These are phyloP conservation scores for Zygaena filipendulae DNA, from an alignment of 2,888 invertebrate species.

Conservation along the genomic window DNA sequence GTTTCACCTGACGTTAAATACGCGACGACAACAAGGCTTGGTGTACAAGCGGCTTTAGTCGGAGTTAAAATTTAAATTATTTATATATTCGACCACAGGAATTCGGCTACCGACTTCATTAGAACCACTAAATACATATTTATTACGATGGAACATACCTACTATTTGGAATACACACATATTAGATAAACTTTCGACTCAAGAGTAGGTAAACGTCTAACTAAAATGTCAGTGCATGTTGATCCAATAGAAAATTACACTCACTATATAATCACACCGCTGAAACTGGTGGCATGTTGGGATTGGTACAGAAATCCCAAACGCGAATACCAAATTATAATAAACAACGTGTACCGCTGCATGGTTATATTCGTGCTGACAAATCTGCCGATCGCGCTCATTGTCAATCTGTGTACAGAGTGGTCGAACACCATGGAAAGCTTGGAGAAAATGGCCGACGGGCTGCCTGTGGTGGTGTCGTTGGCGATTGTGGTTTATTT, in stretches of 20 bases:
- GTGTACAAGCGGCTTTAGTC: no score
- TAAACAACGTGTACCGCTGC: constrained; percentile 35
- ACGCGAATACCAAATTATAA: constrained; percentile 21
- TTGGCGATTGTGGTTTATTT: constrained; percentile 40
- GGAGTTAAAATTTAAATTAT: no score
- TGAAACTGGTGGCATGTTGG: constrained; percentile 47
- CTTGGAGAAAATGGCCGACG: constrained; percentile 41
- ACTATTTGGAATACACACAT: no score
- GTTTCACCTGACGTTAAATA: no score
- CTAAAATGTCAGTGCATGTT: no score
- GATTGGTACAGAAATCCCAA: constrained; percentile 35
- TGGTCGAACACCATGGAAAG: constrained; percentile 44
- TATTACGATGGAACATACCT: no score
- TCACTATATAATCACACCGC: constrained; percentile 32
- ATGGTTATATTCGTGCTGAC: constrained; percentile 34
- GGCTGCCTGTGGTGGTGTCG: constrained; percentile 36
- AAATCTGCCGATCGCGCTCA: constrained; percentile 25
- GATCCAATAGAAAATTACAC: constrained; percentile 27
- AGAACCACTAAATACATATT: no score
- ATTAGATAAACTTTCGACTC: no score
- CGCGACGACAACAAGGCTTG: no score
- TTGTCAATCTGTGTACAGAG: constrained; percentile 34
- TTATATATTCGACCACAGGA: no score
- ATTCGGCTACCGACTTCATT: no score
- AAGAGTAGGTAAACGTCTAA: no score